phyloP scores from a whole-genome alignment of 2,797 vertebrate species.

The Enoplosus armatus region DNA sequence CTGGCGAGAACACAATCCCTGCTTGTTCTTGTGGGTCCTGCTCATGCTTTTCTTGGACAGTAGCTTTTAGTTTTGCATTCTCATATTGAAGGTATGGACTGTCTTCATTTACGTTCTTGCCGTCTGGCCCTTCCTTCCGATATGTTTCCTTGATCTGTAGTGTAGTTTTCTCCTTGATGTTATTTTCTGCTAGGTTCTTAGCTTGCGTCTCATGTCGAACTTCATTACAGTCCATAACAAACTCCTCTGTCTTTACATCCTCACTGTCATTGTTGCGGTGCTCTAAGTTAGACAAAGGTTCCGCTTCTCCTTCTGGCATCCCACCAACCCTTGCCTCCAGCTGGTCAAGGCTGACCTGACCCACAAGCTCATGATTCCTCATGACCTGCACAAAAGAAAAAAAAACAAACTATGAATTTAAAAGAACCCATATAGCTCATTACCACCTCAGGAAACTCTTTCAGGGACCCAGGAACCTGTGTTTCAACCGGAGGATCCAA shows the following conservation, averaged over 20 bases:
- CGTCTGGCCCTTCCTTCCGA: neutral
- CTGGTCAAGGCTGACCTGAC: slow-evolving; percentile 74
- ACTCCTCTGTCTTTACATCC: slow-evolving; percentile 30
- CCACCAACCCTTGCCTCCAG: slow-evolving; percentile 26
- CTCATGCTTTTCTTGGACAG: neutral
- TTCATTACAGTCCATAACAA: slow-evolving; percentile 18
- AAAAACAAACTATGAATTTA: neutral
- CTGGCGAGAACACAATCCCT: neutral
- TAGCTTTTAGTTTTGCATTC: neutral
- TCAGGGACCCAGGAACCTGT: neutral
- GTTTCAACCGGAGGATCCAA: neutral
- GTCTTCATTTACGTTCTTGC: neutral
- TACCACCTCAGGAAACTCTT: neutral
- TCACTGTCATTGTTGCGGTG: neutral
- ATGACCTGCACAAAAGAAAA: slow-evolving; percentile 63
- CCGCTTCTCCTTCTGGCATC: slow-evolving; percentile 10
- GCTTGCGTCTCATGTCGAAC: neutral
- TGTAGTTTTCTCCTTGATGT: neutral
- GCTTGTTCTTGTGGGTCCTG: slow-evolving; percentile 21
- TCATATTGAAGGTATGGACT: neutral
- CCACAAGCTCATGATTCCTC: slow-evolving; percentile 83
- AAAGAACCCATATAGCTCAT: neutral
- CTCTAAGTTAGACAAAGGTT: slow-evolving; percentile 11
- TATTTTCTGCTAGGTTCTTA: neutral
- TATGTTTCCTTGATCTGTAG: neutral